Conservation (phyloP, 2,113 vertebrate species). For the Malurus cyaneus region DNA sequence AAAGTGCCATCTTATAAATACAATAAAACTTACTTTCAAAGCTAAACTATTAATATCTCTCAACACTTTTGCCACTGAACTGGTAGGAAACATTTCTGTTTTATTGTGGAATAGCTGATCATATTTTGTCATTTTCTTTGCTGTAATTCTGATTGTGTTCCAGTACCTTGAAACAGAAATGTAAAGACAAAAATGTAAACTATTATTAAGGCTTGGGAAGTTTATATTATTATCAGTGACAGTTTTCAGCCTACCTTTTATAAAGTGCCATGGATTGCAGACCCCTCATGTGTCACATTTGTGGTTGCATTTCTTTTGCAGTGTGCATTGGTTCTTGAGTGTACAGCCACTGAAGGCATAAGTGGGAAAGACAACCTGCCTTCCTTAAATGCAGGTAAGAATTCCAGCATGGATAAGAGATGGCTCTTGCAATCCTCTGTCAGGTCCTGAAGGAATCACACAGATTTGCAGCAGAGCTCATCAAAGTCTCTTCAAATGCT, state of each 20-base stretch:
- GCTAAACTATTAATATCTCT: background rate
- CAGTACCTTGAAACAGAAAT: background rate
- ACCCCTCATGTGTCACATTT: background rate
- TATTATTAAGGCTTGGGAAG: background rate
- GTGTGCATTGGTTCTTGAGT: constrained; percentile 89
- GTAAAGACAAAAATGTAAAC: background rate
- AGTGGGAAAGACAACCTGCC: constrained; percentile 81
- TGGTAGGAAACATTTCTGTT: background rate
- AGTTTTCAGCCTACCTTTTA: background rate
- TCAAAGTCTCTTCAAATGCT: background rate
- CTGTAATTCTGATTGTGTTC: background rate
- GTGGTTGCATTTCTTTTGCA: constrained; percentile 60
- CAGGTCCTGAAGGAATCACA: background rate
- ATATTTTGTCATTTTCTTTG: background rate
- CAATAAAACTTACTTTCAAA: background rate
- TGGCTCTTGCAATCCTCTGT: fast-evolving
- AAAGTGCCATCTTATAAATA: background rate
- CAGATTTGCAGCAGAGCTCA: background rate
- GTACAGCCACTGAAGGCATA: constrained; percentile 72
- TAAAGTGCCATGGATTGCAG: background rate
- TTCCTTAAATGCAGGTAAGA: constrained; percentile 88
- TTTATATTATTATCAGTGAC: background rate
- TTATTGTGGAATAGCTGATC: background rate
- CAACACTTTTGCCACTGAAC: background rate
- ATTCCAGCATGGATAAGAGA: background rate